phyloP scores from a whole-genome alignment of 2,888 invertebrate genomes.

The Dynastes grantii region DNA sequence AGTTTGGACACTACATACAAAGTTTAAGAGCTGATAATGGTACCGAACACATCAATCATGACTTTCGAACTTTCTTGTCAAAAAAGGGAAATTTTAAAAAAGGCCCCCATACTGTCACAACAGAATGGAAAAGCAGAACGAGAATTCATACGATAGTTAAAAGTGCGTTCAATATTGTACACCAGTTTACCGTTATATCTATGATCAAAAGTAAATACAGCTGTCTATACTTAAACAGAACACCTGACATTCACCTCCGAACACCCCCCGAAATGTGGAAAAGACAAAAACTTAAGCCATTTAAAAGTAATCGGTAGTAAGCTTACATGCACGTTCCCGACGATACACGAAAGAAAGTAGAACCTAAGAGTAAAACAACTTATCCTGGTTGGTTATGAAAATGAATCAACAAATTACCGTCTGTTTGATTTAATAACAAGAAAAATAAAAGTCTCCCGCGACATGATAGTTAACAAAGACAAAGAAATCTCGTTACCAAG shows the following conservation, averaged over 20 bases:
- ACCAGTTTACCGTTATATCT: slow-evolving; percentile 58
- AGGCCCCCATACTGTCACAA: slow-evolving; percentile 43
- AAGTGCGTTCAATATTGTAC: slow-evolving; percentile 61
- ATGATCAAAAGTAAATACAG: slow-evolving; percentile 61
- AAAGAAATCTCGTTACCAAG: too few relatives aligned
- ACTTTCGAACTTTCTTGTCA: too few relatives aligned
- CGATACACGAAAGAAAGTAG: slow-evolving; percentile 43
- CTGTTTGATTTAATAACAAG: slow-evolving; percentile 52
- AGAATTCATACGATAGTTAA: slow-evolving; percentile 63
- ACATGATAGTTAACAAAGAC: too few relatives aligned
- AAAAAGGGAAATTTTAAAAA: too few relatives aligned
- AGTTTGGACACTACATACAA: slow-evolving; percentile 43
- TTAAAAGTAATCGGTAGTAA: too few relatives aligned
- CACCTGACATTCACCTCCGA: too few relatives aligned
- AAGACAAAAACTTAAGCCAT: too few relatives aligned
- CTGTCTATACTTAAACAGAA: too few relatives aligned
- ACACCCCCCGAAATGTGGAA: too few relatives aligned
- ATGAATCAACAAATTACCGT: slow-evolving; percentile 52
- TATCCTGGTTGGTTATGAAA: slow-evolving; percentile 46
- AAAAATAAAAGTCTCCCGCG: too few relatives aligned
- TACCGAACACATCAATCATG: neutral
- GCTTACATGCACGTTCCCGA: slow-evolving; percentile 39
- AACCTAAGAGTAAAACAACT: slow-evolving; percentile 38
- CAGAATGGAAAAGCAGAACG: slow-evolving; percentile 63
- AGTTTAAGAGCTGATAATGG: slow-evolving; percentile 54